These are phyloP conservation scores for Ochropleura plecta DNA, from an alignment of 2,888 invertebrate species.

Conservation along the genomic window DNA sequence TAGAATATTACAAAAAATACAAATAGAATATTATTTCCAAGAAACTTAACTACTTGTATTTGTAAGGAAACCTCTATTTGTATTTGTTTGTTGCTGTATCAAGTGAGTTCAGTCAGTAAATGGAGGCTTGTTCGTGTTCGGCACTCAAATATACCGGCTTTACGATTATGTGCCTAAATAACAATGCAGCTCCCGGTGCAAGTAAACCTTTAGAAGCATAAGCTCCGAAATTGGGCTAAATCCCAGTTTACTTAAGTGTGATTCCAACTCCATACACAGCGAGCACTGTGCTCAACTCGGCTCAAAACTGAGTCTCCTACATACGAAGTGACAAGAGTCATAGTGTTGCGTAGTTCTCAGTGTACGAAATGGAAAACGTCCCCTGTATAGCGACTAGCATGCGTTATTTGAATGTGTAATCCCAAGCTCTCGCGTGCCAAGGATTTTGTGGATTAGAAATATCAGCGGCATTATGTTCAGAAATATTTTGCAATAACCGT, in stretches of 20 bases:
- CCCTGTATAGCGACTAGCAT: constrained; percentile 69
- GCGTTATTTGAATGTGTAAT: constrained; percentile 84
- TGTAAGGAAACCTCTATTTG: neutral
- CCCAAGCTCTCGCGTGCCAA: constrained; percentile 79
- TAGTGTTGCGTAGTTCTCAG: constrained; percentile 63
- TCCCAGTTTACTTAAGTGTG: constrained; percentile 80
- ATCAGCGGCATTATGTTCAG: constrained; percentile 71
- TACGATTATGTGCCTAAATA: constrained; percentile 67
- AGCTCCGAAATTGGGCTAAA: constrained; percentile 83
- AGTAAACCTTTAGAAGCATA: constrained; percentile 79
- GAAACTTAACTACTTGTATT: neutral
- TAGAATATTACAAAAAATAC: neutral
- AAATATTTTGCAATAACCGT: constrained; percentile 72
- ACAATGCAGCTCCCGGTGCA: constrained; percentile 72
- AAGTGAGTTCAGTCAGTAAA: constrained; percentile 26
- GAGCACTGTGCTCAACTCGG: constrained; percentile 69
- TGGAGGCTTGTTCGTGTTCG: constrained; percentile 41
- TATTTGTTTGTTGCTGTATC: neutral
- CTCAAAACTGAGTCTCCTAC: constrained; percentile 61
- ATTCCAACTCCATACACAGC: constrained; percentile 73
- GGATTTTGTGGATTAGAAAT: constrained; percentile 83
- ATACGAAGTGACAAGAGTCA: constrained; percentile 62
- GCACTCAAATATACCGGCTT: constrained; percentile 40
- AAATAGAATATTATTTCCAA: neutral
- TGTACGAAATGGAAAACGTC: constrained; percentile 72